Conservation (phyloP, 2,113 vertebrate species). For the cattle (Bos taurus) region DNA sequence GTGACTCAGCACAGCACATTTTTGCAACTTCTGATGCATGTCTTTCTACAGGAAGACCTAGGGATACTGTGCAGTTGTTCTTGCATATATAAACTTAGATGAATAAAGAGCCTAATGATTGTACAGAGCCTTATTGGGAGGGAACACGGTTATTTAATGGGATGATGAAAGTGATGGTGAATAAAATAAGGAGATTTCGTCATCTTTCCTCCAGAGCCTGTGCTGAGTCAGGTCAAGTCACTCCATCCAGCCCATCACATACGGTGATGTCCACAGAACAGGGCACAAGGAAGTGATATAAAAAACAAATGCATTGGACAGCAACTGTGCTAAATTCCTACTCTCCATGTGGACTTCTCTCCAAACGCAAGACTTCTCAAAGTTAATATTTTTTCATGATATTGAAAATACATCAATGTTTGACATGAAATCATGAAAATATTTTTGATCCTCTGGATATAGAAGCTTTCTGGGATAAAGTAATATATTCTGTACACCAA, state of each 20-base stretch:
- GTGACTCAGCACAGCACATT: not conserved
- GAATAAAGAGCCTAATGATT: not conserved
- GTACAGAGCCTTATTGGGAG: not conserved
- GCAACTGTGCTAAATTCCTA: not conserved
- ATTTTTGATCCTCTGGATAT: not conserved
- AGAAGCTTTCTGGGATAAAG: not conserved
- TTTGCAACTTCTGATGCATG: not conserved
- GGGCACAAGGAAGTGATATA: not conserved
- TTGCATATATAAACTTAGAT: not conserved
- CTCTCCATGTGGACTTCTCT: not conserved
- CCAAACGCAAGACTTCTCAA: not conserved
- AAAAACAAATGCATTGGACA: not conserved
- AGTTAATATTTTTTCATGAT: not conserved
- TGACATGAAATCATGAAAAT: not conserved
- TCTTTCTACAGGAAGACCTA: not conserved
- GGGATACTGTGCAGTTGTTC: not conserved
- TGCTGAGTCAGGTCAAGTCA: not conserved
- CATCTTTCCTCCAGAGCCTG: not conserved
- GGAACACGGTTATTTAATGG: not conserved
- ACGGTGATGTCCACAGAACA: not conserved
- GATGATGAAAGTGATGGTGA: too few relatives aligned
- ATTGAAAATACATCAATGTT: not conserved
- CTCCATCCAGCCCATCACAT: not conserved
- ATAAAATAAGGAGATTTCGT: not conserved
- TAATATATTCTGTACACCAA: not conserved